Evolutionary conservation across 2,797 vertebrate species (phyloP), one percentile per base, ranked within the genome.

Genomic region (Danio albolineatus): DNA sequence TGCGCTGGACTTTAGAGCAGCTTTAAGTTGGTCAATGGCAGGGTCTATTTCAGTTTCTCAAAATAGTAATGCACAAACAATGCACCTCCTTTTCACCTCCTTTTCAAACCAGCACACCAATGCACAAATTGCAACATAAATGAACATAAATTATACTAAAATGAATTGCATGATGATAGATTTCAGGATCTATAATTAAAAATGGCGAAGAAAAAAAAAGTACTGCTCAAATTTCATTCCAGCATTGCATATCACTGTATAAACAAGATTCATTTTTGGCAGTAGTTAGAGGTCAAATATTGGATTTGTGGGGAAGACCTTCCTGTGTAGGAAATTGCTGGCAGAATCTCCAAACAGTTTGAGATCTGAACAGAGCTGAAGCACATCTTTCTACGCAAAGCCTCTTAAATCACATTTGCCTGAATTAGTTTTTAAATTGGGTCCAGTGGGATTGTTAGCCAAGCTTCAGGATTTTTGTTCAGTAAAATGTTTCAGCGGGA

Each of bases 341-440:
- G 76, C 69, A 83, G 60, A 61, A 75, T 81, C 59, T 49, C 51
- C 8, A 82, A 82, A 75, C 56, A 66, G 73, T 80, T 86, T 79
- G 78, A 84, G 85, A 76, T 80, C 69, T 79, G 82, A 74, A 86
- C 88, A 90, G 87, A 85, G 76, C 78, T 83, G 77, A 84, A 89
- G 78, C 72, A 80, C 82, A 83, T 82, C 86, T 83, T 56, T 87
- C 73, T 80, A 82, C 60, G 75, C 73, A 85, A 90, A 86, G 85
- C 84, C 89, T 92, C 89, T 91, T 86, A 87, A 87, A 91, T 85
- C 87, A 87, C 84, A 89, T 92, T 92, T 92, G 85, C 87, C 87
- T 88, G 88, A 90, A 89, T 92, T 86, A 88, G 86, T 67, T 87
- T 73, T 85, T 89, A 92, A 94, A 91, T 92, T 93, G 89, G 91